These are phyloP conservation scores for Conger conger DNA, from an alignment of 2,113 vertebrate species.

Conservation along the genomic window DNA sequence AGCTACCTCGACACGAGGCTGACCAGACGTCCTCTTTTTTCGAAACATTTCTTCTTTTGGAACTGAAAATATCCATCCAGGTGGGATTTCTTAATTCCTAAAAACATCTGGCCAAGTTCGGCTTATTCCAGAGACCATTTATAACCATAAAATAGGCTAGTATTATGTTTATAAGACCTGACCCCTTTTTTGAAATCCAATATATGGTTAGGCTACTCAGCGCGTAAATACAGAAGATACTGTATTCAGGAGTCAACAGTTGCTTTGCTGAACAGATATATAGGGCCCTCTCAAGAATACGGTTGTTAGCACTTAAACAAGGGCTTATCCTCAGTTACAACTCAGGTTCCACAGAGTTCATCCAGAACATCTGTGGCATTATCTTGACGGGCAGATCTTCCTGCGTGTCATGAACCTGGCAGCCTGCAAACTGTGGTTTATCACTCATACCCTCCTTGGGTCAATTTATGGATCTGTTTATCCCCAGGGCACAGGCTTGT, in stretches of 20 bases:
- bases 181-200: too few relatives aligned
- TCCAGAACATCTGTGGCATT: constrained; percentile 14
- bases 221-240: not conserved
- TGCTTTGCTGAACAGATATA: not conserved
- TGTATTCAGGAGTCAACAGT: not conserved
- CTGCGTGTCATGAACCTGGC: not conserved
- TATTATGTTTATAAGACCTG: too few relatives aligned
- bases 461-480: not conserved
- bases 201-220: too few relatives aligned
- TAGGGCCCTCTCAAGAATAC: not conserved
- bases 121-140: too few relatives aligned
- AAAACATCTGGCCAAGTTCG: too few relatives aligned
- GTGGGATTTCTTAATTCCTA: too few relatives aligned
- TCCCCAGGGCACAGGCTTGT: not conserved
- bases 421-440: not conserved
- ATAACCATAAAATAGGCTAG: too few relatives aligned
- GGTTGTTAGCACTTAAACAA: not conserved
- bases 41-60: too few relatives aligned
- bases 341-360: not conserved
- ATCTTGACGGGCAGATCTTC: not conserved
- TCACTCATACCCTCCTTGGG: not conserved
- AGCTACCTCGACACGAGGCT: too few relatives aligned
- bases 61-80: too few relatives aligned
- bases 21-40: too few relatives aligned
- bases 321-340: not conserved